Percentiles rank a stretch among this genome's conserved stretches.
phyloP scores from a whole-genome alignment of 1,140 invertebrate species.

The Oryctes rhinoceros region DNA sequence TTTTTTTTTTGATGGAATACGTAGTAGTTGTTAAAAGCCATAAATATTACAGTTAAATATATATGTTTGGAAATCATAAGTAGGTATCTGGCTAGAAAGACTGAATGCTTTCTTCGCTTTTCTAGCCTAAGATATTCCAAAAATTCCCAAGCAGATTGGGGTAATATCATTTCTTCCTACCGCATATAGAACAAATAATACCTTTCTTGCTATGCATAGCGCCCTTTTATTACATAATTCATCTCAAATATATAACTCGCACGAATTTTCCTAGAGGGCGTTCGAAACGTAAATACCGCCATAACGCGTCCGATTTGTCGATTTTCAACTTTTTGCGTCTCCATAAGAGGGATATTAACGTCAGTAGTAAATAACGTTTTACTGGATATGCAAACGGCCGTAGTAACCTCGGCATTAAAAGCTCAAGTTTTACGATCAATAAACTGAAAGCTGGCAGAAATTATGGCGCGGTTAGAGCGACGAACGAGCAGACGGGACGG shows the following conservation, averaged over 20 bases:
- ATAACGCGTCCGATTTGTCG: conserved; percentile 22
- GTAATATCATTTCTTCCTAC: not conserved
- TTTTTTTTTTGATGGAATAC: too few species aligned
- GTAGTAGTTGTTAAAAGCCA: too few species aligned
- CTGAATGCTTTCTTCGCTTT: too few species aligned
- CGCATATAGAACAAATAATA: conserved; percentile 2
- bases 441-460: conserved; percentile 28
- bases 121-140: not conserved
- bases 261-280: conserved; percentile 17
- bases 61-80: too few species aligned
- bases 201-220: not conserved
- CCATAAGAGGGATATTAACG: conserved; percentile 27
- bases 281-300: not conserved
- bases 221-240: not conserved
- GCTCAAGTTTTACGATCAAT: conserved; percentile 32
- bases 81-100: too few species aligned
- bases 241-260: not conserved
- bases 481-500: not conserved
- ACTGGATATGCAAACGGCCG: conserved; percentile 31
- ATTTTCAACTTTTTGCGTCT: conserved; percentile 7
- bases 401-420: conserved; percentile 34
- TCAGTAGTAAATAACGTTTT: conserved; percentile 33
- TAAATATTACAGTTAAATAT: too few species aligned
- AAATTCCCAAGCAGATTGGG: not conserved
- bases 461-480: conserved; percentile 27